phyloP scores from a whole-genome alignment of 2,797 vertebrate genomes.

The Nasua narica region DNA sequence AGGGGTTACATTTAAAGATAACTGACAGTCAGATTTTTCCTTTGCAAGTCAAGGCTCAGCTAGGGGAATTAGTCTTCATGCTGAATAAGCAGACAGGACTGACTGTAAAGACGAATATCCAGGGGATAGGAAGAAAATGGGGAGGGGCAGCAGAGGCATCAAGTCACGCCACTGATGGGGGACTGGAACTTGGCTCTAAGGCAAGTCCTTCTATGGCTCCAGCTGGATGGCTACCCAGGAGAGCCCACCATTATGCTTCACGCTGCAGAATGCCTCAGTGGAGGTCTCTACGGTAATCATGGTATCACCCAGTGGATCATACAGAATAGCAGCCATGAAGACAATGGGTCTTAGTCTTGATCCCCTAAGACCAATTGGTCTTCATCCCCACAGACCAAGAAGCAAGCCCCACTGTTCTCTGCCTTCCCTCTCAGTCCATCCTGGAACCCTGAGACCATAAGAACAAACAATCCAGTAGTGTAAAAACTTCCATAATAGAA shows the following conservation, averaged over 20 bases:
- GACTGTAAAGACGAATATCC: background rate
- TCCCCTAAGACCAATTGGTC: background rate
- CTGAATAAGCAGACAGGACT: background rate
- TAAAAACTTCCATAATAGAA: background rate
- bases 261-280: rapidly evolving
- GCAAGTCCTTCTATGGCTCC: background rate
- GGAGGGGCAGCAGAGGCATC: background rate
- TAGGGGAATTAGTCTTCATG: background rate
- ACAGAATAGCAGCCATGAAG: background rate
- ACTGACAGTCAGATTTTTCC: background rate
- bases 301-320: background rate
- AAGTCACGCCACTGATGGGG: background rate
- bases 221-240: background rate
- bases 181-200: background rate
- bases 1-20: background rate
- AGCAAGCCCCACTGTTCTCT: background rate
- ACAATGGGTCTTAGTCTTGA: background rate
- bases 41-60: background rate
- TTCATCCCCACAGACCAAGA: background rate
- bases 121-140: background rate
- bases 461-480: background rate
- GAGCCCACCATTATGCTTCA: background rate
- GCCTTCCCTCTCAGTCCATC: background rate
- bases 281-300: background rate
- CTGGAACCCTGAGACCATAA: background rate